Evolutionary conservation across 2,113 vertebrate species (phyloP), one percentile per base, ranked within the genome.

Genomic region (Copsychus sechellarum): DNA sequence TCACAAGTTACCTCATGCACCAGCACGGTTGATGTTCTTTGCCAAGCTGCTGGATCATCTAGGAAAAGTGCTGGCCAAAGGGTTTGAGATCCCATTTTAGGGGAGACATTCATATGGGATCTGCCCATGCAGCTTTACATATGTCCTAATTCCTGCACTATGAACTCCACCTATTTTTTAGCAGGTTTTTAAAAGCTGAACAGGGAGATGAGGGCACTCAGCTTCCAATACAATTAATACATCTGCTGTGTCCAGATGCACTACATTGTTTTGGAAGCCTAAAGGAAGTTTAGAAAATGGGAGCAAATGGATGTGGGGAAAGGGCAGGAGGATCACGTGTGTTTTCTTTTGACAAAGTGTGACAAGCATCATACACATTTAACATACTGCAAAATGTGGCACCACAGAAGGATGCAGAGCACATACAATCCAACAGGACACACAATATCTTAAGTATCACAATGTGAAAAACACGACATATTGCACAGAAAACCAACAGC

Each of bases 401-500:
- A 83, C 8, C 72, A 54, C 33, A 60, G 82, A 86, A 70, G 34
- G 82, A 83, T 25, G 50, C 33, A 70, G 66, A 65, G 42, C 42
- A 72, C 26, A 14, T 8, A 15, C 14, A 82, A n/a, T 40, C 31
- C 71, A 81, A 61, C 47, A 45, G 26, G 60, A 83, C 64, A 73
- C 25, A 53, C 38, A 34, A 1, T 66, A 29, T 40, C 57, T 71
- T 40, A 66, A 56, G 82, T 29, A 61, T 57, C 65, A 74, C 57
- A 31, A 79, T 60, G 60, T 70, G 53, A 76, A 82, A 93, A 88
- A 6, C 24, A 34, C 54, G 50, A 86, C 71, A 73, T 25, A 57
- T 12, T 82, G 58, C 38, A 88, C 29, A 78, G 42, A 94, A 92
- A 92, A 43, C 48, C 77, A 93, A 73, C 62, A 90, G 80, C 64